Evolutionary conservation across 2,797 vertebrate species (phyloP), one percentile per base, ranked within the genome.

Genomic region (Bovichtus variegatus): DNA sequence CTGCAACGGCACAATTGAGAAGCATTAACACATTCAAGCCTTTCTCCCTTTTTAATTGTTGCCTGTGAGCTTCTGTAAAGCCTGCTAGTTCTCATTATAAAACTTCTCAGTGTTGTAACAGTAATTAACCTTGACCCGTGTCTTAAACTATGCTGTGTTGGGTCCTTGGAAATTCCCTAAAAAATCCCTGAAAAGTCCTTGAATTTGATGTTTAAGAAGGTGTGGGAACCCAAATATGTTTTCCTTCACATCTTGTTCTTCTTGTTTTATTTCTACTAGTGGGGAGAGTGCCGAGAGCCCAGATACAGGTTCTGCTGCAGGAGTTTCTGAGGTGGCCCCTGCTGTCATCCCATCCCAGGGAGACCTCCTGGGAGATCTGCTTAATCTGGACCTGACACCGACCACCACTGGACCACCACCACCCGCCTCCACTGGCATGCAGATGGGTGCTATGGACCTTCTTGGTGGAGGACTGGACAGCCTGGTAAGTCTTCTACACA

Each of bases 401-500:
- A 91, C 97, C 57, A 92, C 92, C 0, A 94, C 94, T 1, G 95
- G 94, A 36, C 95, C 97, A 0, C 93, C 96, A 1, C 74, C 96
- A 7, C 85, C 96, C 27, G 44, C 96, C 6, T 72, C 95, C n/a
- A 81, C 95, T 5, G 84, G 95, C 0, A 93, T 98, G 88, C 98
- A 97, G 80, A 95, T 99, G 96, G 97, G 97, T 0, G 96, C 96
- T 0, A 96, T 99, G 94, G 97, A 99, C 84, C 97, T 99, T 53
- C 96, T 99, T 0, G 97, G 97, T 2, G 96, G 97, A 0, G 98
- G 97, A 74, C 90, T 99, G 75, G 98, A 99, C 89, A 97, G 94
- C 79, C 91, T 99, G 97, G 98, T 99, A 95, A 38, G 90, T 91
- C 41, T 55, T 72, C 25, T 46, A 2, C 53, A 36, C 27, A 29